These are phyloP conservation scores for Octodonta nipae DNA, from an alignment of 2,888 invertebrate genomes.

Conservation along the genomic window DNA sequence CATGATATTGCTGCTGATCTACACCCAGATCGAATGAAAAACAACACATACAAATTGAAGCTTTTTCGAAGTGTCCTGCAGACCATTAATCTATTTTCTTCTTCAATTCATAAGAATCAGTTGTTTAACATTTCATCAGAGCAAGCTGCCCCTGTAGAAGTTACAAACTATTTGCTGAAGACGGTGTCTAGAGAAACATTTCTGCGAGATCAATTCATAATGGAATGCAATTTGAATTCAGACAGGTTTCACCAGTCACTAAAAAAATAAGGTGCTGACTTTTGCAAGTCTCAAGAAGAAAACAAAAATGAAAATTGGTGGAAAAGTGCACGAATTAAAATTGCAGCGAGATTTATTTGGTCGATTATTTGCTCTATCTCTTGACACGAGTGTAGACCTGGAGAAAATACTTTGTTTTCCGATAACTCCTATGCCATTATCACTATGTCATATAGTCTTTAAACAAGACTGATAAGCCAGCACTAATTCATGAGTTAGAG, in stretches of 20 bases:
- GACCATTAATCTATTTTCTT: constrained; percentile 7
- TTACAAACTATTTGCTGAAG: constrained; percentile 5
- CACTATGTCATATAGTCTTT: constrained; percentile 4
- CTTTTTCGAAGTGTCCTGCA: constrained; percentile 4
- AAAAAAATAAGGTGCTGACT: constrained; percentile 12
- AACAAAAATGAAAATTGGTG: constrained; percentile 8
- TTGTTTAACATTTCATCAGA: constrained; percentile 5
- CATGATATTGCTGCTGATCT: constrained; percentile 13
- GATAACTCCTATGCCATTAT: constrained; percentile 8
- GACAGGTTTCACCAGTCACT: constrained; percentile 6
- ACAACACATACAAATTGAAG: constrained; percentile 3
- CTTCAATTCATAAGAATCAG: constrained; percentile 5
- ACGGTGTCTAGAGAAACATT: constrained; percentile 6
- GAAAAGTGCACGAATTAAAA: constrained; percentile 12
- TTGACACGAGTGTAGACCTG: constrained; percentile 9
- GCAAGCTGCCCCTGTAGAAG: constrained; percentile 4
- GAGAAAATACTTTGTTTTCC: constrained; percentile 11
- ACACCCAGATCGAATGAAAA: constrained; percentile 6
- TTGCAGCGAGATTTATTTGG: constrained; percentile 12
- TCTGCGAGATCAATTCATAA: constrained; percentile 9
- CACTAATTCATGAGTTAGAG: constrained; percentile 13
- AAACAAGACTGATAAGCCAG: constrained; percentile 13
- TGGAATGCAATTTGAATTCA: constrained; percentile 8
- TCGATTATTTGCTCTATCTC: constrained; percentile 11
- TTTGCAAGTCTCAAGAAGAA: constrained; percentile 12